Conservation (phyloP, 1,140 invertebrate species). For the Microplitis demolitor region DNA sequence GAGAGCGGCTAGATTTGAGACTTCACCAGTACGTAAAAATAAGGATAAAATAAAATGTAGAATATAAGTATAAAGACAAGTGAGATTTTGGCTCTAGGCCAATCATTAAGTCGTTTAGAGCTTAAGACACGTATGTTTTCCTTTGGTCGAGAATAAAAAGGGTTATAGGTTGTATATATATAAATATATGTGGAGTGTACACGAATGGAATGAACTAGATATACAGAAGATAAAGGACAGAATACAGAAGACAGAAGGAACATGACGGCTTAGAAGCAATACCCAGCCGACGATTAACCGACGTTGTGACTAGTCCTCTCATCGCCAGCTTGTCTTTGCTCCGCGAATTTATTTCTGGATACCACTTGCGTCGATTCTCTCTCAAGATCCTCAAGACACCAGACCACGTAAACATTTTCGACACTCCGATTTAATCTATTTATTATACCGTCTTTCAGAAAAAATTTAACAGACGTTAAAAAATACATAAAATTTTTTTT, state of each 20-base stretch:
- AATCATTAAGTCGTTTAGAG: not conserved
- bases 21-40: not conserved
- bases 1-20: not conserved
- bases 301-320: not conserved
- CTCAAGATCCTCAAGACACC: not conserved
- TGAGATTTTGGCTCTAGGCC: not conserved
- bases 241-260: too few relatives aligned
- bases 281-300: not conserved
- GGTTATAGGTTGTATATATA: not conserved
- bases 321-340: not conserved
- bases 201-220: not conserved
- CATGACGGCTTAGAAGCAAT: too few relatives aligned
- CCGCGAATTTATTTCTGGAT: constrained; percentile 9
- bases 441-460: not conserved
- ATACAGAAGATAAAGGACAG: too few relatives aligned
- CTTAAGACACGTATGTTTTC: not conserved
- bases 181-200: too few relatives aligned
- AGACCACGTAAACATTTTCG: too few relatives aligned
- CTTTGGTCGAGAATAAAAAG: not conserved
- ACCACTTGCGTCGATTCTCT: not conserved
- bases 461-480: too few relatives aligned
- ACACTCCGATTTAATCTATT: not conserved
- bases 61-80: not conserved
- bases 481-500: not conserved
- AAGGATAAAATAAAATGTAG: not conserved